Conservation (phyloP, 2,797 vertebrate genomes). For the Denticeps clupeoides region DNA sequence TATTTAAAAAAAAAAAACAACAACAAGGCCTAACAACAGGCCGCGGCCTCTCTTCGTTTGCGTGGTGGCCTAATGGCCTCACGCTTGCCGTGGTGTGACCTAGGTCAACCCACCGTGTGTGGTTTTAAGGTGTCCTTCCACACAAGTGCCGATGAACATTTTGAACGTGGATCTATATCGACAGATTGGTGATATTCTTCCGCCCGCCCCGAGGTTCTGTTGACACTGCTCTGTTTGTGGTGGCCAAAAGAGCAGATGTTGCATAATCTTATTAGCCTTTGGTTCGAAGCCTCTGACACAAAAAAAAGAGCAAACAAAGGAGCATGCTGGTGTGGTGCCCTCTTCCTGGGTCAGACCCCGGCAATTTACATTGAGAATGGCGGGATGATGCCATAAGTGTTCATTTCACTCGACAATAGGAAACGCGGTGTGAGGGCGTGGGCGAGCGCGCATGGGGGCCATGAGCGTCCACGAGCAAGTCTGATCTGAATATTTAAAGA, state of each 20-base stretch:
- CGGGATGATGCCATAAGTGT: slow-evolving; percentile 15
- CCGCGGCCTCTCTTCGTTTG: neutral
- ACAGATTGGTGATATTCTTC: no score
- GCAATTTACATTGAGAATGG: slow-evolving; percentile 18
- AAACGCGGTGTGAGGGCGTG: slow-evolving; percentile 24
- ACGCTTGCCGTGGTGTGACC: neutral
- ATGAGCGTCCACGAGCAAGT: no score
- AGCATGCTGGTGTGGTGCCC: slow-evolving; percentile 5
- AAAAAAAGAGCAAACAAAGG: slow-evolving; percentile 10
- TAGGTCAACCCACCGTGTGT: no score
- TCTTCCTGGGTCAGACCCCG: neutral
- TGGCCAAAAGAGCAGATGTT: slow-evolving; percentile 21
- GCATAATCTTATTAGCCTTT: slow-evolving; percentile 12
- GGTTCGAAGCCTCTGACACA: slow-evolving; percentile 7
- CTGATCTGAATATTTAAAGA: no score
- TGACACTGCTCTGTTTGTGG: slow-evolving; percentile 11
- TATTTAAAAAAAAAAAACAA: no score
- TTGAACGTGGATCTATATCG: no score
- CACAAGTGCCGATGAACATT: no score
- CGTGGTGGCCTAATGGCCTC: slow-evolving; percentile 7
- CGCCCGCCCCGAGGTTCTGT: no score
- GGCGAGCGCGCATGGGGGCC: no score
- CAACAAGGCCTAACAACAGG: no score
- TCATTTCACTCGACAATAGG: slow-evolving; percentile 28
- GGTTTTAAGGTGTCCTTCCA: no score